These are phyloP conservation scores for Ricordea florida DNA, from an alignment of 92 coral and sea anemone genomes.

Conservation along the genomic window DNA sequence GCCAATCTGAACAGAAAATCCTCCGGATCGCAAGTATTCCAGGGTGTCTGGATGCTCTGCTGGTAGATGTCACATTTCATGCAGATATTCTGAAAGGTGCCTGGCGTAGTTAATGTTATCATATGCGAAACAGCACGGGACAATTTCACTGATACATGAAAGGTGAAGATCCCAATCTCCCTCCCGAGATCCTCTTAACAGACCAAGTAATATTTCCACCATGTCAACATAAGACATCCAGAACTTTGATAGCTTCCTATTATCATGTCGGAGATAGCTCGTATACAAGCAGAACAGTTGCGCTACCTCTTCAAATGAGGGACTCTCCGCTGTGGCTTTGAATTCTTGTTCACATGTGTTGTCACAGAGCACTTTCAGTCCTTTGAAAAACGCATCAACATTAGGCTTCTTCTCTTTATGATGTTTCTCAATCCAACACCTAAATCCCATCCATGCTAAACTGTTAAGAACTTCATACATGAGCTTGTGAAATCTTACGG, in stretches of 20 bases:
- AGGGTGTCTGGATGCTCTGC: slow-evolving; percentile 44
- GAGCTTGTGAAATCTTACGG: slow-evolving; percentile 17
- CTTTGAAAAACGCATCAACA: background rate
- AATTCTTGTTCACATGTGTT: slow-evolving; percentile 5
- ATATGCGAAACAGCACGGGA: slow-evolving; percentile 75
- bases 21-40: slow-evolving; percentile 36
- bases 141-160: background rate
- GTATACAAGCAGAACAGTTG: background rate
- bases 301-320: background rate
- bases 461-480: slow-evolving; percentile 41
- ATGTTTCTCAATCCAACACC: slow-evolving; percentile 18
- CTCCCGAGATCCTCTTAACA: slow-evolving; percentile 50
- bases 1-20: slow-evolving; percentile 32
- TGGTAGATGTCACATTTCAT: slow-evolving; percentile 28
- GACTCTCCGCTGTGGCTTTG: background rate
- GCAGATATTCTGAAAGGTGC: slow-evolving; percentile 57
- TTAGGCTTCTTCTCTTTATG: background rate
- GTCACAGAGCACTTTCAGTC: background rate
- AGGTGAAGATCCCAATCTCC: slow-evolving; percentile 59
- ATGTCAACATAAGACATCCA: slow-evolving; percentile 52
- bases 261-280: slow-evolving; percentile 19
- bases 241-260: slow-evolving; percentile 41
- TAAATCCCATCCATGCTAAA: slow-evolving; percentile 26
- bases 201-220: slow-evolving; percentile 37
- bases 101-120: slow-evolving; percentile 63